Evolutionary conservation across 2,888 invertebrate genomes (phyloP), one percentile per base, ranked within the genome.

Genomic region (Cantharis nigra): DNA sequence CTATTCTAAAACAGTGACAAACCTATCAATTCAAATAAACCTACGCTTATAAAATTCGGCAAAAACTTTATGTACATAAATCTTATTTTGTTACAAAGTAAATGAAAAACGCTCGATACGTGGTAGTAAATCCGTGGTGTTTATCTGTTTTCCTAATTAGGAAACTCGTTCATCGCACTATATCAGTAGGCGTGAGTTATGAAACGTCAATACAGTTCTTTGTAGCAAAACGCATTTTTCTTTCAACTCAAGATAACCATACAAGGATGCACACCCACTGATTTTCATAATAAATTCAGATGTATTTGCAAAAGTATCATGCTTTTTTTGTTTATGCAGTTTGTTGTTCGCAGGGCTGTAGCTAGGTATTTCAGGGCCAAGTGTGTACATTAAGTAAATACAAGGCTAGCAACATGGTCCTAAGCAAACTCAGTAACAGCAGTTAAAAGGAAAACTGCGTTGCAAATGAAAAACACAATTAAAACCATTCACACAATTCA

Each of bases 121-220:
- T 72, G 72, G 72, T 33, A 69, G 23, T 67, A 69, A 73, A 73
- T 69, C 16, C 49, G 62, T 74, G 23, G 16, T 62, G 28, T 74
- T 74, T 69, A 65, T 65, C 65, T 23, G 18, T 20, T 62, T 16
- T 63, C 74, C 74, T 64, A 65, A 70, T 70, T 70, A 74, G 74
- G 70, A 64, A 70, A 74, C 33, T 70, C 23, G 74, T 30, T 30
- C 63, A 18, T 69, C 74, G 23, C 70, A 70, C 70, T 70, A 49
- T 49, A 63, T 74, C 65, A 11, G 74, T 74, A 33, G 74, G 74
- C 65, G 74, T 74, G 65, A 74, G 20, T 74, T 74, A 74, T 74
- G 70, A 64, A 70, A 70, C 63, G 28, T 70, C 70, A 64, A 33
- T 74, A 74, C 9, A 74, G 30, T 74, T 74, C 74, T 74, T 74